Evolutionary conservation across 1,140 invertebrate species (phyloP).

Genomic region (Caenorhabditis briggsae): DNA sequence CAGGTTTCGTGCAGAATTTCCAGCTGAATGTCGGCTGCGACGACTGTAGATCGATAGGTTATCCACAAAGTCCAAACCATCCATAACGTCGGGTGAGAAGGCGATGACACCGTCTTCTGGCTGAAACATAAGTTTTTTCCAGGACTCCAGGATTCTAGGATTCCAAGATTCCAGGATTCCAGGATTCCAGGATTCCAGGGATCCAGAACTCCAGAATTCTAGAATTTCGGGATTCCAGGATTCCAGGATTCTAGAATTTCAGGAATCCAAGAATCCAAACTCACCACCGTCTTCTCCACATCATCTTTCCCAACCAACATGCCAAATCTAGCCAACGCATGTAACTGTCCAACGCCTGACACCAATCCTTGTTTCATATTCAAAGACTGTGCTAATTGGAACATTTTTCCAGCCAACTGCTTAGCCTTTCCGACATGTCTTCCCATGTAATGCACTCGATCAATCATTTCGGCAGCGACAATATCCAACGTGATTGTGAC

Average conservation of each 20-base stretch:
- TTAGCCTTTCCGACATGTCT: slow-evolving; percentile 62
- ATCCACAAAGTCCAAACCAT: slow-evolving; percentile 30
- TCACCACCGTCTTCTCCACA: slow-evolving; percentile 52
- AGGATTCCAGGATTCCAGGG: too few species aligned
- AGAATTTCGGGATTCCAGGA: too few species aligned
- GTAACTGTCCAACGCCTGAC: slow-evolving; percentile 59
- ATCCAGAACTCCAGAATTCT: too few species aligned
- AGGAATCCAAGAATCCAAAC: neutral
- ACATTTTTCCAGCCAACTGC: slow-evolving; percentile 63
- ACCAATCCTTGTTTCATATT: slow-evolving; percentile 62
- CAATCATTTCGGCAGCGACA: slow-evolving; percentile 64
- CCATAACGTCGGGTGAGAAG: slow-evolving; percentile 30
- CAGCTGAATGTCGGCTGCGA: slow-evolving; percentile 2
- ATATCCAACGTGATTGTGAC: slow-evolving; percentile 64
- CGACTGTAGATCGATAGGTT: slow-evolving; percentile 34
- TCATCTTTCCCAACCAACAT: slow-evolving; percentile 28
- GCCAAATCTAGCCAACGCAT: slow-evolving; percentile 60
- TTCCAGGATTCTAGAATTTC: too few species aligned
- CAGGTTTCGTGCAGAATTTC: slow-evolving; percentile 24
- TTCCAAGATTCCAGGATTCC: too few species aligned
- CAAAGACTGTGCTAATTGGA: slow-evolving; percentile 57
- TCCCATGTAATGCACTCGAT: slow-evolving; percentile 65
- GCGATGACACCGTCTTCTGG: slow-evolving; percentile 1
- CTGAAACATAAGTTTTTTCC: neutral
- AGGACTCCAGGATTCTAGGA: too few species aligned